A percentile compares a stretch with the other conserved stretches of the same genome.
These are phyloP conservation scores for Silurus meridionalis DNA, from an alignment of 2,113 vertebrate genomes.

Conservation along the genomic window DNA sequence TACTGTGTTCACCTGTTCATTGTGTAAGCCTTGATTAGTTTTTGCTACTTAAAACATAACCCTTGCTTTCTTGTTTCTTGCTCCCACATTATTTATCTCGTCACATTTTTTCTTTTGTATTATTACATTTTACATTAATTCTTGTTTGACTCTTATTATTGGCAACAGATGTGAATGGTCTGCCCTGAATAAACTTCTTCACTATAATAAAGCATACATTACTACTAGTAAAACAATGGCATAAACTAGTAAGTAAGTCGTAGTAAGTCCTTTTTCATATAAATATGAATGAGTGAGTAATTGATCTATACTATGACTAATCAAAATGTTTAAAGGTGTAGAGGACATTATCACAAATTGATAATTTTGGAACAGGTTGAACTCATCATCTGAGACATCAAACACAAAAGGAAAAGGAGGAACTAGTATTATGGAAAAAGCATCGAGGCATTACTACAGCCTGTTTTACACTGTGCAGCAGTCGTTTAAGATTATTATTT, in stretches of 20 bases:
- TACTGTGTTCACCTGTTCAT: background rate
- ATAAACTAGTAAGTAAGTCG: no score
- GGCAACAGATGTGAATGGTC: background rate
- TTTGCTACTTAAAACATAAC: no score
- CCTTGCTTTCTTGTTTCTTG: background rate
- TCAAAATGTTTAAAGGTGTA: background rate
- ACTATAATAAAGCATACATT: background rate
- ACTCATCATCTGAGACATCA: slow-evolving; percentile 26
- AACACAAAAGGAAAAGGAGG: background rate
- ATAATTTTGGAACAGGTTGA: background rate
- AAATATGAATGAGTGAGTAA: background rate
- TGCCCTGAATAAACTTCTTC: background rate
- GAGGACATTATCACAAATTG: background rate
- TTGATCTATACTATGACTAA: background rate
- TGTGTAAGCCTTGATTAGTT: background rate
- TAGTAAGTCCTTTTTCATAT: background rate
- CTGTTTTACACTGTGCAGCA: background rate
- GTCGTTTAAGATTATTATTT: background rate
- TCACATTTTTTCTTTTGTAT: background rate
- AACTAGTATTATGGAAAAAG: background rate
- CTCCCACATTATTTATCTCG: no score
- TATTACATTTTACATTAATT: no score
- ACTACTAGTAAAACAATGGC: no score
- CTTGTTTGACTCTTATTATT: background rate
- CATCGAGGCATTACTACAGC: background rate